Base-by-base conservation (phyloP, 2,888 invertebrate genomes). In the Apeira syringaria region DNA sequence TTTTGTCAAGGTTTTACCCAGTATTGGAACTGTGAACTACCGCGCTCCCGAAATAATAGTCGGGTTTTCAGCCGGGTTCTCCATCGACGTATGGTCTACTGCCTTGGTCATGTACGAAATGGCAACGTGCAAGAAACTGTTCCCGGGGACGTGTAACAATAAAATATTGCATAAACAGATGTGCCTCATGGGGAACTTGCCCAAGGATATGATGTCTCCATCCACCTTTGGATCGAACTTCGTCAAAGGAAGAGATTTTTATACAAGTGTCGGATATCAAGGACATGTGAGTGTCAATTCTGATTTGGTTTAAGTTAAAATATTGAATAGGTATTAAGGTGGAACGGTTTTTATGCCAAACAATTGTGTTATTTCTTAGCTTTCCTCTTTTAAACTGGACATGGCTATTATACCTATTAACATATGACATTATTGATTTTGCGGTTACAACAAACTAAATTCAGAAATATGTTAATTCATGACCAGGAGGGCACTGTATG, bases 11-110 rank as follows among this genome's bases (percentile, higher is more conserved):
- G 20, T 61, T 0, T 9, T 50, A 0, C 67, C 74, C 1, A 59
- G 56, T 22, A 51, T 63, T 2, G 77, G 80, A 1, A 61, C 70
- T 0, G 1, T 42, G 0, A 57, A 37, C 32, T 86, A 85, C 46
- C 63, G 81, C 1, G 64, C 85, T 0, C 85, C 85, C 0, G 85
- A 86, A 48, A 34, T 78, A 0, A 80, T 86, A 27, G 47, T 86
- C 6, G 81, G 83, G 1, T 67, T 65, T 34, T 48, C 64, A 0
- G 55, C 65, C 0, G 63, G 63, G 17, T 69, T 57, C 42, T 61
- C 61, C 22, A 59, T 83, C 5, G 85, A 86, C 35, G 70, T 84
- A 0, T 85, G 85, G 85, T 56, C 81, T 0, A 68, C 74, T 0
- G 85, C 69, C 0, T 26, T 76, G 2, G 74, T 84, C 0, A 64